Percentiles rank a stretch among this genome's conserved stretches.
Conservation (phyloP, 2,797 vertebrate species). For the Cyclopterus lumpus region DNA sequence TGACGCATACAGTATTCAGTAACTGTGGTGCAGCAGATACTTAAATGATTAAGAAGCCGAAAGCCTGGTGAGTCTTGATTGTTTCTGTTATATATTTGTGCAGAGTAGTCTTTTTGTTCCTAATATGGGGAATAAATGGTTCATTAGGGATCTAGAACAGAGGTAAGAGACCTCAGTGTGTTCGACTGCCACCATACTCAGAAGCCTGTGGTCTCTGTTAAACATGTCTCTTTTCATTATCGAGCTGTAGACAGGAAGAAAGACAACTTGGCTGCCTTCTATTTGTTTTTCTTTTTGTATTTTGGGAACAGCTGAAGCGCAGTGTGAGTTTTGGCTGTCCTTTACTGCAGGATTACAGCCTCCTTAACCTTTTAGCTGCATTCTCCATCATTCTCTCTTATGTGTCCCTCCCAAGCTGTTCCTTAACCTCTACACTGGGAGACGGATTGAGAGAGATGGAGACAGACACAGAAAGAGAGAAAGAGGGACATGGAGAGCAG, state of each 20-base stretch:
- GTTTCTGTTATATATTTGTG: constrained; percentile 24
- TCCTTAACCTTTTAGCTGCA: constrained; percentile 83
- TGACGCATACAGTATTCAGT: background rate
- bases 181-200: constrained; percentile 8
- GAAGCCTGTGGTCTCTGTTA: constrained; percentile 33
- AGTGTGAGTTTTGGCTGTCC: constrained; percentile 83
- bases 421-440: constrained; percentile 74
- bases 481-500: constrained; percentile 20
- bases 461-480: constrained; percentile 31
- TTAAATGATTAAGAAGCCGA: constrained; percentile 25
- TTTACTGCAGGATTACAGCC: constrained; percentile 79
- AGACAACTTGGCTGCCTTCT: constrained; percentile 59
- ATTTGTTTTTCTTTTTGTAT: constrained; percentile 58
- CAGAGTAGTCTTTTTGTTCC: constrained; percentile 3
- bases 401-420: constrained; percentile 80
- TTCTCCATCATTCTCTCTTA: constrained; percentile 83
- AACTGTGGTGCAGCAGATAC: background rate
- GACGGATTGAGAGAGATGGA: constrained; percentile 61
- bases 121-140: constrained; percentile 32
- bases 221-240: constrained; percentile 54
- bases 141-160: constrained; percentile 32
- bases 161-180: constrained; percentile 23
- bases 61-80: constrained; percentile 26
- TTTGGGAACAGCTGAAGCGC: constrained; percentile 76
- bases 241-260: constrained; percentile 34